Evolutionary conservation across 2,888 invertebrate species (phyloP), one percentile per base, ranked within the genome.

Genomic region (Calameuta pallipes): DNA sequence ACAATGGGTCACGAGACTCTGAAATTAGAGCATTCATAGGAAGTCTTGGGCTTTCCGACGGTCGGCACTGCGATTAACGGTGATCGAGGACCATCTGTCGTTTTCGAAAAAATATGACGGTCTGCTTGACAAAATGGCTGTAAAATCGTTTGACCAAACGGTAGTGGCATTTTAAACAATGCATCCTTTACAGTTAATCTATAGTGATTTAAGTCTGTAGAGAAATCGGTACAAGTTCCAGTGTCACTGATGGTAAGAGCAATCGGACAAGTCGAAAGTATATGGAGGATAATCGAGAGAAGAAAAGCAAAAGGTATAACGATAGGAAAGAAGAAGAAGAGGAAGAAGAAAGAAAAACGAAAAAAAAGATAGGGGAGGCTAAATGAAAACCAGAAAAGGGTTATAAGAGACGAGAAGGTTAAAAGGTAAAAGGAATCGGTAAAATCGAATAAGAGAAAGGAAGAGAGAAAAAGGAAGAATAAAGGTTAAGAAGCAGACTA

Each of bases 1-100:
- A 71, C 71, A 71, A 71, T 71, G 71, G 56, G 71, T 71, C 71
- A 34, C 71, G 71, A 71, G 34, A 71, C 71, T 34, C 6, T 9
- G 71, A 71, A 71, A 71, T 34, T 71, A 9, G 71, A 71, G 71
- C 71, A 31, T 71, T 71, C 71, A 23, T 71, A 70, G 34, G 33
- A 31, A 31, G 13, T 71, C 15, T 23, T 6, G 34, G 71, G 31
- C 13, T 23, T 31, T 12, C 71, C 71, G 71, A 71, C 71, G 71
- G 71, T 34, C 71, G 9, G 71, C 31, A 31, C 31, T 34, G 71
- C 71, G 56, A 56, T 56, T 56, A 56, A 56, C 56, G 56, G 56
- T 56, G 56, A 56, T 56, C 56, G 56, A 56, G 56, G 56, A 56
- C 23, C 56, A 56, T 56, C 56, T 56, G 23, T 56, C 56, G 56